Percentiles rank a stretch among this genome's conserved stretches.
Evolutionary conservation across 2,888 invertebrate species (phyloP).

Genomic region (Tenodera sinensis): DNA sequence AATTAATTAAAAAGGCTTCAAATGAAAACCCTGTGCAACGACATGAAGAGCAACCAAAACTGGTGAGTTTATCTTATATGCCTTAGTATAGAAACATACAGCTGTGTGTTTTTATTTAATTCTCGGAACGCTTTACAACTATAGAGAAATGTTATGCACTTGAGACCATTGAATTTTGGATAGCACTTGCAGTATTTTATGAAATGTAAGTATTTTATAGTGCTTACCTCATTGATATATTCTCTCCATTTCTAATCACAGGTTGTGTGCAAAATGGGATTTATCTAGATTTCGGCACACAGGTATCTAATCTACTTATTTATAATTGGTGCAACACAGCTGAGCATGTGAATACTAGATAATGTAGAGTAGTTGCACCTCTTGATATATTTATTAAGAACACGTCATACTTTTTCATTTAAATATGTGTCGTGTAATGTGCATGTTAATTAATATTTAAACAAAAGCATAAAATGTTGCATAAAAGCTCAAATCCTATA

Average conservation of each 20-base stretch:
- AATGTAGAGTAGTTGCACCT: not conserved
- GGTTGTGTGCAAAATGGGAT: slow-evolving; percentile 1
- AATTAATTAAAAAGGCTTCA: not conserved
- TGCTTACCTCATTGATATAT: not conserved
- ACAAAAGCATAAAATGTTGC: not conserved
- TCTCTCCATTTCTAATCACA: not conserved
- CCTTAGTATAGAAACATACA: no score
- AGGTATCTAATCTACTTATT: not conserved
- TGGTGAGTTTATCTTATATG: not conserved
- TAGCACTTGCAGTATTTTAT: not conserved
- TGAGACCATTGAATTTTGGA: not conserved
- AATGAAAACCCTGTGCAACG: not conserved
- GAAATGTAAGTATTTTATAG: not conserved
- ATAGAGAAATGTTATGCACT: no score
- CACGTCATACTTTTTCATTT: not conserved
- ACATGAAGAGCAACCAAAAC: not conserved
- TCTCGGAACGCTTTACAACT: no score
- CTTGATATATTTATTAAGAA: no score
- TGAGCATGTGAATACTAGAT: not conserved
- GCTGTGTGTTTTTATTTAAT: no score
- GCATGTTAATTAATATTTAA: not conserved
- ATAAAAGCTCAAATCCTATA: no score
- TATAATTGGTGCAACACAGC: not conserved
- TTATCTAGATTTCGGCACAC: not conserved
- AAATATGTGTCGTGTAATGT: not conserved